phyloP scores from a whole-genome alignment of 2,888 invertebrate genomes.

The Dendrolimus pini region DNA sequence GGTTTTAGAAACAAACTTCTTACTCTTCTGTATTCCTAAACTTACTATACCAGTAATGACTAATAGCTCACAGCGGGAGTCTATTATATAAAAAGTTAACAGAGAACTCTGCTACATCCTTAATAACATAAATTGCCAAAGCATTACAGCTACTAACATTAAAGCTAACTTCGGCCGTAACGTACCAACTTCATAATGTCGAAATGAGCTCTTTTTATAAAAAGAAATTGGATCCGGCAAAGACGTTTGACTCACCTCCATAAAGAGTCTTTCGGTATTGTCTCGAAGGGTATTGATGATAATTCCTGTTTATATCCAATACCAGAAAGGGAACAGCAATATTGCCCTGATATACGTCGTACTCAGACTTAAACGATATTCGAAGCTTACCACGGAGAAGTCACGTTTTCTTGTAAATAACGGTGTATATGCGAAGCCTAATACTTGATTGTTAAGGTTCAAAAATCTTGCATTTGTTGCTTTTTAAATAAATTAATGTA shows the following conservation, averaged over 20 bases:
- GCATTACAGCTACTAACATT: too few relatives aligned
- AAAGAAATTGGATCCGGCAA: conserved; percentile 46
- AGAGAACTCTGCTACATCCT: background rate
- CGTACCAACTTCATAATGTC: conserved; percentile 11
- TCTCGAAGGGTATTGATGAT: conserved; percentile 51
- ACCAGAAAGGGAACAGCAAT: conserved; percentile 33
- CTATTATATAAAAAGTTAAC: background rate
- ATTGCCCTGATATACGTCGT: conserved; percentile 30
- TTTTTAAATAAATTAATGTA: too few relatives aligned
- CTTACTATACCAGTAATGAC: background rate
- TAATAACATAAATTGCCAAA: background rate
- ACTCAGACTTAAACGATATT: conserved; percentile 27
- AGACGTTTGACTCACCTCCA: conserved; percentile 31
- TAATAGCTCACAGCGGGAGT: background rate
- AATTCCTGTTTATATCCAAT: conserved; percentile 52
- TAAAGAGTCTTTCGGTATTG: conserved; percentile 47
- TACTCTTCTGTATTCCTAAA: too few relatives aligned
- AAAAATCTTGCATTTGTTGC: too few relatives aligned
- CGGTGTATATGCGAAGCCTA: background rate
- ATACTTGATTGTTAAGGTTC: too few relatives aligned
- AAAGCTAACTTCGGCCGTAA: background rate
- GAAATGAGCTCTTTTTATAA: conserved; percentile 19
- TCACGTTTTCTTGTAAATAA: background rate
- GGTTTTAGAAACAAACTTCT: too few relatives aligned
- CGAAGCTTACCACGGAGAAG: conserved; percentile 3